Evolutionary conservation across 2,797 vertebrate genomes (phyloP), one percentile per base, ranked within the genome.

Genomic region (Urosaurus nigricauda): DNA sequence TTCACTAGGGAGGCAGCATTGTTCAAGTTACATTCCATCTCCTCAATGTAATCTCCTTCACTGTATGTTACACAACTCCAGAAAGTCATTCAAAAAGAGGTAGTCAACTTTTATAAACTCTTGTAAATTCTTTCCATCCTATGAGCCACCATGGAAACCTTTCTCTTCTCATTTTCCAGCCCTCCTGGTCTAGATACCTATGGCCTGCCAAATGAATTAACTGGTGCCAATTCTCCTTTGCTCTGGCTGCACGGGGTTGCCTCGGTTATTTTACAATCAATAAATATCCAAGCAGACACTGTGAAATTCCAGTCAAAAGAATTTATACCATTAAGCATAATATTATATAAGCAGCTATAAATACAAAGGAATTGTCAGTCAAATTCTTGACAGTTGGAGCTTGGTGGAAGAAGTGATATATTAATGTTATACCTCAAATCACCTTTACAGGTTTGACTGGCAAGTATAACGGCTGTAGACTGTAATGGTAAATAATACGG

Each of bases 341-440:
- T 94, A 94, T 94, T 95, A 95, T 94, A 94, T 92, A 94, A 93
- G 82, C 93, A 93, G 89, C 91, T 96, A 96, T 96, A 97, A 97
- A 96, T 95, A 96, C 96, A 95, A 89, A 95, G 93, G 94, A 96
- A 95, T 95, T 96, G 96, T 97, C 96, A 96, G 92, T 97, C 96
- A 97, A 93, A 95, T 91, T 95, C 90, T 89, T 95, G 94, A 95
- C 95, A 96, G 93, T 90, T 93, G 84, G 86, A 93, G 89, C 92
- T 87, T 83, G 78, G 93, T 91, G 84, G 94, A 89, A 87, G 91
- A 93, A 91, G 94, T 91, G 93, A 92, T 96, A 95, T 95, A 96
- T 96, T 96, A 96, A 93, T 83, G 85, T 92, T 91, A 92, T 93
- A 94, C 94, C 87, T 92, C 95, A 96, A 96, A 96, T 96, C 94